Evolutionary conservation across 2,113 vertebrate species (phyloP), one percentile per base, ranked within the genome.

Genomic region (Onychorhynchus coronatus): DNA sequence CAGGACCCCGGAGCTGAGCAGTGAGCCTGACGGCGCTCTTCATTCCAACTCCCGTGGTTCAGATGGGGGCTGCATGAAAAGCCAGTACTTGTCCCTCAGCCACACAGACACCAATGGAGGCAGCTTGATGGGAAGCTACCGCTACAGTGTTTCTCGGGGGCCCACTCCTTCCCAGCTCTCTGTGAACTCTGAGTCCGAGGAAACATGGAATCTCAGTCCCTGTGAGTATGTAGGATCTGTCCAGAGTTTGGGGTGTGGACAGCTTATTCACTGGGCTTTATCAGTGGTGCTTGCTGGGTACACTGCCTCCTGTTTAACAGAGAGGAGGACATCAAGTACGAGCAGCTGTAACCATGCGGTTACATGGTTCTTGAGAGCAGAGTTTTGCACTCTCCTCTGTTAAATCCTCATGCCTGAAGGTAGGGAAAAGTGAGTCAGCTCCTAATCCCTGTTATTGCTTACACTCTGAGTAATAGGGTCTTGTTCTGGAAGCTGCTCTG

Each of bases 91-190:
- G 67, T 92, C 88, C 80, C 33, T 96, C 76, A 91, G 93, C 91
- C 96, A 65, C 68, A 85, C 87, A 3, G 97, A 97, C 76, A 84
- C 73, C 88, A 94, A 31, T 0, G 86, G 52, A 12, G 81, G 80
- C 66, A 96, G 95, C 76, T 87, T 97, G 85, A 71, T 91, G 67
- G 97, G 97, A 28, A 98, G 97, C 85, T 98, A 95, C 74, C 70
- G 0, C 50, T 97, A 96, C 37, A 27, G 81, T 6, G 30, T 39
- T 42, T 96, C 95, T 37, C 66, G 2, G 1, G 97, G 68, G 5
- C 91, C 85, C 37, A 86, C 95, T 25, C 84, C 95, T 88, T 96
- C 97, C 33, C 91, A 76, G 3, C 68, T 91, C 4, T 95, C 95
- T 14, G 35, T 96, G 71, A 93, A 77, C 66, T 94, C 79, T 0